Evolutionary conservation across 1,140 invertebrate species (phyloP).

Genomic region (Platyura marginata): DNA sequence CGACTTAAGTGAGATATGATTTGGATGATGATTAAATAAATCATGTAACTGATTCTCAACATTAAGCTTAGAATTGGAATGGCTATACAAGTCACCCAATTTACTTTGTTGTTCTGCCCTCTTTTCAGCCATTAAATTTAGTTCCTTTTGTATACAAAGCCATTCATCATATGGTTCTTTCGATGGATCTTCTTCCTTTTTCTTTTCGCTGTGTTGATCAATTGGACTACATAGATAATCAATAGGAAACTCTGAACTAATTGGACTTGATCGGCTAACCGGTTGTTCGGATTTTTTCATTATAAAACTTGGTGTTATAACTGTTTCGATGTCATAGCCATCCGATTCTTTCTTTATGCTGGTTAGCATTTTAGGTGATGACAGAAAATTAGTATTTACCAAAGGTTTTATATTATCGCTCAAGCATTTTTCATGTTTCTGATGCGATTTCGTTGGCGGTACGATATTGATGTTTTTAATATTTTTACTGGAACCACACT

Average conservation of each 20-base stretch:
- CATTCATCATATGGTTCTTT: conserved; percentile 42
- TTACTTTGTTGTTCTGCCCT: not conserved
- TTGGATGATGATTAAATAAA: not conserved
- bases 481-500: not conserved
- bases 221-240: not conserved
- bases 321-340: conserved; percentile 22
- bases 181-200: not conserved
- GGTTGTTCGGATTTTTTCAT: conserved; percentile 19
- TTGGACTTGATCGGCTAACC: not conserved
- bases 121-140: conserved; percentile 21
- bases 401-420: not conserved
- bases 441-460: not conserved
- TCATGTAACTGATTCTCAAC: conserved; percentile 1
- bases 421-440: not conserved
- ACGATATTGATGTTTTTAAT: not conserved
- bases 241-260: not conserved
- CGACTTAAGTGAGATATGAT: not conserved
- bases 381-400: not conserved
- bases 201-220: no score
- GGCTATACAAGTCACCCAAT: not conserved
- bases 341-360: conserved; percentile 7
- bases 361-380: not conserved
- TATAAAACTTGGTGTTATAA: conserved; percentile 20
- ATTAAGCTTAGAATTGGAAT: not conserved
- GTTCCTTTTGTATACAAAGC: conserved; percentile 46